Percentiles rank a stretch among this genome's conserved stretches.
These are phyloP conservation scores for Trogon melanurus DNA, from an alignment of 2,113 vertebrate species.

Conservation along the genomic window DNA sequence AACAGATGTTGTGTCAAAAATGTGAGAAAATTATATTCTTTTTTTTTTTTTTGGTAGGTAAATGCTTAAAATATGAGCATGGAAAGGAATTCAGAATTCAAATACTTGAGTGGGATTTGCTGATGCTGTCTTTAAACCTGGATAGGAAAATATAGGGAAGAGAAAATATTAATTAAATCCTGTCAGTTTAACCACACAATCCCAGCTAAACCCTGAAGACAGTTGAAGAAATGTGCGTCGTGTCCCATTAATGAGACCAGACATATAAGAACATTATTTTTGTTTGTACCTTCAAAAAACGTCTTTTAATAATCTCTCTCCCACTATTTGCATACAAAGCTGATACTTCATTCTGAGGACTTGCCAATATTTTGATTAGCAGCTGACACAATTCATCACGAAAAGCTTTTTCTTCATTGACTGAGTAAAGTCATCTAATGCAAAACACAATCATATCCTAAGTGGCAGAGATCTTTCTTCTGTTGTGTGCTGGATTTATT, in stretches of 20 bases:
- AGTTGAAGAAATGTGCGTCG: neutral
- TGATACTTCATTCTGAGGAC: neutral
- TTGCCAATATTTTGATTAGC: slow-evolving; percentile 1
- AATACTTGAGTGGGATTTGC: neutral
- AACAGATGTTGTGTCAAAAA: neutral
- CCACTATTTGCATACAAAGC: neutral
- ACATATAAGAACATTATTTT: neutral
- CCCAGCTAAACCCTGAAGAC: neutral
- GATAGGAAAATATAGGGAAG: neutral
- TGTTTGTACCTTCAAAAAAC: neutral
- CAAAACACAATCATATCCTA: neutral
- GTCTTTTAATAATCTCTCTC: neutral
- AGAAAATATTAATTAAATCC: neutral
- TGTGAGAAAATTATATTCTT: neutral
- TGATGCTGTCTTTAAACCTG: neutral
- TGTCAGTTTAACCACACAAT: neutral
- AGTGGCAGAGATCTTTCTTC: neutral
- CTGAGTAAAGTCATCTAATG: neutral
- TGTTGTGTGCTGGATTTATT: neutral
- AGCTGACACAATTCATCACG: neutral
- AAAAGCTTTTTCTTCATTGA: neutral
- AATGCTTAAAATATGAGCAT: neutral
- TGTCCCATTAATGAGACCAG: neutral
- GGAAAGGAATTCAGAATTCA: neutral
- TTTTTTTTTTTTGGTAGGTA: neutral